A percentile compares a stretch with the other conserved stretches of the same genome.
Conservation (phyloP, 1,140 invertebrate species). For the Philopotamus ludificatus region DNA sequence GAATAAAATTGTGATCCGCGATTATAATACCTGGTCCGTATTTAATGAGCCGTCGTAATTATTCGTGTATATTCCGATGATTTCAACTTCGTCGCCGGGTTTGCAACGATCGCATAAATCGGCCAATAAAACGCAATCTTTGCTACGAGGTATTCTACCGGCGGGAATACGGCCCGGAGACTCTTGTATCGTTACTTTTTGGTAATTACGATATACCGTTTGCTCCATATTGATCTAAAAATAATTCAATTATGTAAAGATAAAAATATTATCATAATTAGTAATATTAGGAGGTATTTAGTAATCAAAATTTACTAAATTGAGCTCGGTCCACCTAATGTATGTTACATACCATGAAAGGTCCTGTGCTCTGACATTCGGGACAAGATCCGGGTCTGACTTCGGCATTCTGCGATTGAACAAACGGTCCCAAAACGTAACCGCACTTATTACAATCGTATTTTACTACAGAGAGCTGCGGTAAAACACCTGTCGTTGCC, state of each 20-base stretch:
- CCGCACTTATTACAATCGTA: slow-evolving; percentile 98
- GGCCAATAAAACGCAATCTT: slow-evolving; percentile 92
- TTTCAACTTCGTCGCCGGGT: slow-evolving; percentile 96
- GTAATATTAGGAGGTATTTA: slow-evolving; percentile 9
- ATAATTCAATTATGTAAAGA: slow-evolving; percentile 24
- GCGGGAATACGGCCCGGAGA: slow-evolving; percentile 91
- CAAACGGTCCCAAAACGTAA: slow-evolving; percentile 93
- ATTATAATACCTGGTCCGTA: slow-evolving; percentile 68
- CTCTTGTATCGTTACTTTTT: slow-evolving; percentile 97
- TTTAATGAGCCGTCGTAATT: slow-evolving; percentile 98
- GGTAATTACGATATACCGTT: slow-evolving; percentile 98
- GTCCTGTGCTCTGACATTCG: slow-evolving; percentile 95
- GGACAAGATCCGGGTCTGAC: slow-evolving; percentile 95
- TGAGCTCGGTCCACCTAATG: slow-evolving; percentile 35
- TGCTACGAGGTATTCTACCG: slow-evolving; percentile 95
- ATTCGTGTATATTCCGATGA: slow-evolving; percentile 95
- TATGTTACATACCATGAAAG: slow-evolving; percentile 75
- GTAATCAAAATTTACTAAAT: slow-evolving; percentile 13
- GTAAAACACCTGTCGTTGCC: slow-evolving; percentile 91
- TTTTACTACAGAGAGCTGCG: slow-evolving; percentile 93
- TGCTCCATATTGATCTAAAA: slow-evolving; percentile 87
- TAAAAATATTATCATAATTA: slow-evolving; percentile 11
- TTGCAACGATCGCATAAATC: slow-evolving; percentile 97
- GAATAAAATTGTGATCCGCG: background rate
- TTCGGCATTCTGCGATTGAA: slow-evolving; percentile 90